Evolutionary conservation across 2,888 invertebrate genomes (phyloP).

Genomic region (Habroteleia sp.): DNA sequence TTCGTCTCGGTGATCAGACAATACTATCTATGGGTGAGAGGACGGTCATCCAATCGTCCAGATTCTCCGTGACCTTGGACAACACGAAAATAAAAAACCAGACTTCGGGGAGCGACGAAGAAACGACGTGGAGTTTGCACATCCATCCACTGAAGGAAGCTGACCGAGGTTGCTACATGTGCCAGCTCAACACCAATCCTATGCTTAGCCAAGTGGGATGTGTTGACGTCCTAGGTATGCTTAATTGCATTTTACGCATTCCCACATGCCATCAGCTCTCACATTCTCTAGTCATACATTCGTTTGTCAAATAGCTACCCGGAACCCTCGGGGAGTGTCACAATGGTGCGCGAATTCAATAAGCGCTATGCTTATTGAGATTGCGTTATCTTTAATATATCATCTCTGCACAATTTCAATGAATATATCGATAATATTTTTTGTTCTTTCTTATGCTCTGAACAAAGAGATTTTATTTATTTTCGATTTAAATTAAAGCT

Average conservation of each 20-base stretch:
- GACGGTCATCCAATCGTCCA: slow-evolving; percentile 88
- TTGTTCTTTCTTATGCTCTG: too few species aligned
- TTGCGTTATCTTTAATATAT: slow-evolving; percentile 1
- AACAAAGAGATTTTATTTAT: too few species aligned
- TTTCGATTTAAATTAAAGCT: too few species aligned
- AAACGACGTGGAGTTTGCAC: slow-evolving; percentile 88
- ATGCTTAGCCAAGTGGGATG: slow-evolving; percentile 91
- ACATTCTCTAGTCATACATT: slow-evolving; percentile 53
- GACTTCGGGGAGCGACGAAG: slow-evolving; percentile 82
- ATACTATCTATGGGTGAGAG: slow-evolving; percentile 87
- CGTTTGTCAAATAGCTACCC: slow-evolving; percentile 39
- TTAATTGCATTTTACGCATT: slow-evolving; percentile 74
- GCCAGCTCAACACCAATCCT: slow-evolving; percentile 89
- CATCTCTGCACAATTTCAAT: too few species aligned
- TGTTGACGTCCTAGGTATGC: slow-evolving; percentile 88
- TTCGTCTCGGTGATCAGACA: slow-evolving; percentile 88
- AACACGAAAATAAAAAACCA: slow-evolving; percentile 74
- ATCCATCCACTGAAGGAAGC: slow-evolving; percentile 87
- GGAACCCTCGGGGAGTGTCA: slow-evolving; percentile 5
- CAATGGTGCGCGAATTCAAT: slow-evolving; percentile 28
- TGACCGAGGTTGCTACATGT: slow-evolving; percentile 90
- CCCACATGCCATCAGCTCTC: slow-evolving; percentile 54
- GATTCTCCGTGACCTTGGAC: slow-evolving; percentile 85
- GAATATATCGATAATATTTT: too few species aligned
- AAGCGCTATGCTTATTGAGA: slow-evolving; percentile 10